phyloP scores from a whole-genome alignment of 2,797 vertebrate species.

The Chiroxiphia lanceolata region DNA sequence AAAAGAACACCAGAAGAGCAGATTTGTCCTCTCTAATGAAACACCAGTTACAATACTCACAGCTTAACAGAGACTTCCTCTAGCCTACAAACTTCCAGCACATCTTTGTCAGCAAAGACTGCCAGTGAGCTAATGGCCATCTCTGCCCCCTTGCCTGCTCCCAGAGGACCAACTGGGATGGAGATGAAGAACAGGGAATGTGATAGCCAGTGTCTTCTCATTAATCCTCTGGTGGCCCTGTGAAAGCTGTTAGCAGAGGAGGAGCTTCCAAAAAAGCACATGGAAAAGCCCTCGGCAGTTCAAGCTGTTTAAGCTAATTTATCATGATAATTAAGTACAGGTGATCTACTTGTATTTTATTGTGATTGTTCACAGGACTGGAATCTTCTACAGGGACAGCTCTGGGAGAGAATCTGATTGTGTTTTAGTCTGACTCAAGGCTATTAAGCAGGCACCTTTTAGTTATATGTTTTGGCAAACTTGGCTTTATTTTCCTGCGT shows the following conservation, averaged over 20 bases:
- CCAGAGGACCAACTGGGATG: background rate
- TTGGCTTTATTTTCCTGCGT: background rate
- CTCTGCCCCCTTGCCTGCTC: background rate
- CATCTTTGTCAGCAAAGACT: background rate
- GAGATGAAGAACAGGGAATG: background rate
- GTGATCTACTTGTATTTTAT: background rate
- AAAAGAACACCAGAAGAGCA: background rate
- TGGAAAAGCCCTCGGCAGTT: background rate
- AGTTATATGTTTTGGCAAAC: constrained; percentile 9
- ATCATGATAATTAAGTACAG: constrained; percentile 22
- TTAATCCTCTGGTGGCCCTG: background rate
- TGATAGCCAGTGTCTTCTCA: background rate
- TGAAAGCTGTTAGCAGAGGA: background rate
- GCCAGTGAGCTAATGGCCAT: background rate
- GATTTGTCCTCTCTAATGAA: background rate
- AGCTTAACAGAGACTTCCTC: background rate
- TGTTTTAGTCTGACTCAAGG: background rate
- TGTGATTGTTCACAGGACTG: background rate
- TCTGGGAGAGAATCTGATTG: background rate
- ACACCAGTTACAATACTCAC: background rate
- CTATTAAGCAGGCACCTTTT: background rate
- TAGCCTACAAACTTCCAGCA: background rate
- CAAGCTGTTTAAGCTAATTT: background rate
- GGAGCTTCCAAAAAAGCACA: background rate
- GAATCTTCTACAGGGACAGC: background rate